Conservation (phyloP, 2,888 invertebrate genomes). For the Apocheima hispidaria region DNA sequence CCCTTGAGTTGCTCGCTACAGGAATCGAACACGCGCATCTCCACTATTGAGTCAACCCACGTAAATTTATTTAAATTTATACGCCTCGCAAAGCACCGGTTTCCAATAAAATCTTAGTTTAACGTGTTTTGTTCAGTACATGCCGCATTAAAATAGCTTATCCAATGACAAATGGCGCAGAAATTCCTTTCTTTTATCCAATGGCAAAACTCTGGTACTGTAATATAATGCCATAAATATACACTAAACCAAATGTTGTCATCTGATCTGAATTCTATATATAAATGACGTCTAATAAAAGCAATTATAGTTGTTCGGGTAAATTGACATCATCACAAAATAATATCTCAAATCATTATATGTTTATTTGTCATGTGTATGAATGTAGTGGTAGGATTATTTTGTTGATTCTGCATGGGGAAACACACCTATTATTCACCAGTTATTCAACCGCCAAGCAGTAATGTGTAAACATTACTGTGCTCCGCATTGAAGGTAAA, state of each 20-base stretch:
- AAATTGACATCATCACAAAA: not conserved
- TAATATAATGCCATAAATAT: slow-evolving; percentile 10
- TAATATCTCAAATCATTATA: not conserved
- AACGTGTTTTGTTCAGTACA: slow-evolving; percentile 37
- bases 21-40: slow-evolving; percentile 17
- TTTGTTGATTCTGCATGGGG: too few species aligned
- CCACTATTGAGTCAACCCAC: slow-evolving; percentile 10
- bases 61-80: slow-evolving; percentile 38
- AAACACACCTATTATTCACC: too few species aligned
- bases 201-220: slow-evolving; percentile 5
- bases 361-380: too few species aligned
- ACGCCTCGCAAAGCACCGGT: slow-evolving; percentile 19
- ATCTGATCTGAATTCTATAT: not conserved
- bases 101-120: slow-evolving; percentile 42
- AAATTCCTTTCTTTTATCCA: slow-evolving; percentile 24
- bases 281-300: not conserved
- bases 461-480: too few species aligned
- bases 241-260: slow-evolving; percentile 2
- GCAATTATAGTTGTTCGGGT: not conserved
- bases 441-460: too few species aligned
- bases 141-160: slow-evolving; percentile 39
- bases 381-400: too few species aligned
- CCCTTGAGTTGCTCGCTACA: not conserved
- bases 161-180: slow-evolving; percentile 39
- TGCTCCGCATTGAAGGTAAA: too few species aligned